These are phyloP conservation scores for Caenorhabditis macrosperma DNA, from an alignment of 2,888 invertebrate species.

Conservation along the genomic window DNA sequence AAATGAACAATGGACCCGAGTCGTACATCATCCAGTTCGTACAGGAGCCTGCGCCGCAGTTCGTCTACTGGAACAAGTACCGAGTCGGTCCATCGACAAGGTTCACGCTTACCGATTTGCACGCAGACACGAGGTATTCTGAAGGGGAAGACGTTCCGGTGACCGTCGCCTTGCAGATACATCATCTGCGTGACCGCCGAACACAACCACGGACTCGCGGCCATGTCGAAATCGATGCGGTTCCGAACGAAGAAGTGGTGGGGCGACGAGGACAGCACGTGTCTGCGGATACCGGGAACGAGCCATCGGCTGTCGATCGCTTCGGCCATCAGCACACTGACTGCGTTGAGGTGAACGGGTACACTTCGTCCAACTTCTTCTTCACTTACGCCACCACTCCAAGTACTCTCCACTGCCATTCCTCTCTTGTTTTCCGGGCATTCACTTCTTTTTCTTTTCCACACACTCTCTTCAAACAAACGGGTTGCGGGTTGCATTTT, in stretches of 20 bases:
- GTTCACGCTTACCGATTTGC: slow-evolving; percentile 76
- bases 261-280: slow-evolving; percentile 68
- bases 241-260: slow-evolving; percentile 77
- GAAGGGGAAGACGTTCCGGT: background rate
- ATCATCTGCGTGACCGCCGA: slow-evolving; percentile 78
- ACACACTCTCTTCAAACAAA: background rate
- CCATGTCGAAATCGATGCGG: slow-evolving; percentile 78
- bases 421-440: slow-evolving; percentile 8
- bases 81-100: slow-evolving; percentile 70
- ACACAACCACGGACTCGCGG: slow-evolving; percentile 79
- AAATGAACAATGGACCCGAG: slow-evolving; percentile 79
- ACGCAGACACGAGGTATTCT: slow-evolving; percentile 72
- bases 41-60: slow-evolving; percentile 79
- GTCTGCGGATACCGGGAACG: slow-evolving; percentile 59
- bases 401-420: slow-evolving; percentile 23
- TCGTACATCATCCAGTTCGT: slow-evolving; percentile 78
- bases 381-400: background rate
- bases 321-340: slow-evolving; percentile 66
- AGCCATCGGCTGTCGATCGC: slow-evolving; percentile 65
- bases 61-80: slow-evolving; percentile 76
- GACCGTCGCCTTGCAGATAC: slow-evolving; percentile 69
- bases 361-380: background rate
- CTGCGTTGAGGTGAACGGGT: slow-evolving; percentile 56
- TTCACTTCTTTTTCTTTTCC: slow-evolving; percentile 1
- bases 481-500: background rate